Conservation (phyloP, 2,888 invertebrate species). For the Hyalella azteca region DNA sequence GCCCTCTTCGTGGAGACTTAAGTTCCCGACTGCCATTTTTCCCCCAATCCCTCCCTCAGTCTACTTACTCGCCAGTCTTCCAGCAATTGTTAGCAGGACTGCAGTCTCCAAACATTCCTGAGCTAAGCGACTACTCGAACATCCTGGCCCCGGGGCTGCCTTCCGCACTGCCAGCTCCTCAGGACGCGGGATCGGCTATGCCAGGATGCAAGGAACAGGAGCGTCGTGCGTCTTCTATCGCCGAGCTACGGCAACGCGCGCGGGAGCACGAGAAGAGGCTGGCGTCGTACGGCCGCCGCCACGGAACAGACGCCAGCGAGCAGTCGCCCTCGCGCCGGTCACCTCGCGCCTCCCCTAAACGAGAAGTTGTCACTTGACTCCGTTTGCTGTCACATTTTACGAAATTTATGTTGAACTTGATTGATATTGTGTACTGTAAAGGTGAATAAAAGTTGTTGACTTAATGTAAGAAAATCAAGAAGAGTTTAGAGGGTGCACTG, state of each 20-base stretch:
- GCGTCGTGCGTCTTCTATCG: slow-evolving; percentile 56
- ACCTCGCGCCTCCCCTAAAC: background rate
- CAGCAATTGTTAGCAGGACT: slow-evolving; percentile 41
- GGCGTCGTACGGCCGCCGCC: slow-evolving; percentile 76
- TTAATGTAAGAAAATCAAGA: too few species aligned
- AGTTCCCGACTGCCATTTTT: background rate
- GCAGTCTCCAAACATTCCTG: slow-evolving; percentile 2
- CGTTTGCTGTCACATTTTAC: too few species aligned
- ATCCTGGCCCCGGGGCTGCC: background rate
- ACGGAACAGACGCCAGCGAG: slow-evolving; percentile 38
- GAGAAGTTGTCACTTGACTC: background rate
- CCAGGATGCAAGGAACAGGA: slow-evolving; percentile 52
- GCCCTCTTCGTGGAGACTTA: background rate
- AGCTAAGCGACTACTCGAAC: slow-evolving; percentile 16
- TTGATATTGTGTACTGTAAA: too few species aligned
- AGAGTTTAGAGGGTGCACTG: too few species aligned
- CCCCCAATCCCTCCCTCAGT: background rate
- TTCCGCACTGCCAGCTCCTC: background rate
- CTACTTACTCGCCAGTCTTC: slow-evolving; percentile 38
- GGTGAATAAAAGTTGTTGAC: too few species aligned
- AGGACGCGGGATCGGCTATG: background rate
- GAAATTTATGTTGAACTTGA: too few species aligned
- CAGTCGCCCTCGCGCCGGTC: background rate
- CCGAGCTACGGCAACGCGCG: slow-evolving; percentile 76
- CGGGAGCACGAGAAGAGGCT: slow-evolving; percentile 86